Evolutionary conservation across 2,888 invertebrate species (phyloP).

Genomic region (Macrosiphum euphorbiae): DNA sequence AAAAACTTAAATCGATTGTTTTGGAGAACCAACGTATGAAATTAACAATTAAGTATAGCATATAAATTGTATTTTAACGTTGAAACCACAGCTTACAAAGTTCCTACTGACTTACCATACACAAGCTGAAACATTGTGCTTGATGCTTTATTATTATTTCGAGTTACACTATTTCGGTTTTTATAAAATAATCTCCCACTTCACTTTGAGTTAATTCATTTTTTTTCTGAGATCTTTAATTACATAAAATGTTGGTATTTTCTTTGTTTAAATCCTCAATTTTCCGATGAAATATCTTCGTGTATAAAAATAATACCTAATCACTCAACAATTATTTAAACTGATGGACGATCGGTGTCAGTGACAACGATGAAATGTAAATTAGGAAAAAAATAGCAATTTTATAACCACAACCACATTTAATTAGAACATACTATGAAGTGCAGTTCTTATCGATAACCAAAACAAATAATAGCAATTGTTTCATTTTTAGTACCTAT

Average conservation of each 20-base stretch:
- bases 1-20: not conserved
- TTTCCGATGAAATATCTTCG: not conserved
- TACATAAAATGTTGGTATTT: not conserved
- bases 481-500: not conserved
- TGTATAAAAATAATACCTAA: not conserved
- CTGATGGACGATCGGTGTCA: not conserved
- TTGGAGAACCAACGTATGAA: not conserved
- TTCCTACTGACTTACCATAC: not conserved
- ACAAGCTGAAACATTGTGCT: not conserved
- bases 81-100: not conserved
- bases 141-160: not conserved
- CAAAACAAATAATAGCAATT: not conserved
- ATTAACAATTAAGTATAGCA: not conserved
- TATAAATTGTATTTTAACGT: not conserved
- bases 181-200: not conserved
- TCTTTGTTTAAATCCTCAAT: not conserved
- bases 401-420: not conserved
- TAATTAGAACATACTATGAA: not conserved
- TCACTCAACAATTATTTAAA: no score
- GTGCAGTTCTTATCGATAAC: not conserved
- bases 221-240: not conserved
- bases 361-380: not conserved
- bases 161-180: not conserved
- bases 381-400: not conserved
- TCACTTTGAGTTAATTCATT: not conserved